Conservation (phyloP, 2,888 invertebrate species). For the Sipunculus nudus region DNA sequence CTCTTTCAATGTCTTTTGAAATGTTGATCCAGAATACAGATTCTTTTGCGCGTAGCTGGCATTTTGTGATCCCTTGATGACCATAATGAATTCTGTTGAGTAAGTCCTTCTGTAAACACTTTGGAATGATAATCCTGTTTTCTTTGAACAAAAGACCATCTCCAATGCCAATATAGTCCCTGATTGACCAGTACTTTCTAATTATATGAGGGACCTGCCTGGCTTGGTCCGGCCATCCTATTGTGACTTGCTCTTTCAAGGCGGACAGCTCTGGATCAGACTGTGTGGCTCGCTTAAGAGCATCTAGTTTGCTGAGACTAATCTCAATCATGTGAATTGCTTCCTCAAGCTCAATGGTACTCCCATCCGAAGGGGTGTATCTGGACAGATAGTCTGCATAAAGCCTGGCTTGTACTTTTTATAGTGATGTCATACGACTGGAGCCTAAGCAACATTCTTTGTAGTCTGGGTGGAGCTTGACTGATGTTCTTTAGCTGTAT, state of each 20-base stretch:
- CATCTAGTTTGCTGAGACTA: neutral
- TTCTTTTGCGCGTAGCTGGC: slow-evolving; percentile 14
- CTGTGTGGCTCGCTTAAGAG: slow-evolving; percentile 1
- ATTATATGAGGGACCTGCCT: slow-evolving; percentile 14
- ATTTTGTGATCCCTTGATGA: slow-evolving; percentile 22
- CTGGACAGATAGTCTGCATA: slow-evolving; percentile 35
- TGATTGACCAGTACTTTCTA: slow-evolving; percentile 18
- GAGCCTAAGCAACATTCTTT: slow-evolving; percentile 30
- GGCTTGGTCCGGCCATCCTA: no score
- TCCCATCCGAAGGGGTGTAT: slow-evolving; percentile 10
- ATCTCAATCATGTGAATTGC: slow-evolving; percentile 12
- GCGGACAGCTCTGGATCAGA: slow-evolving; percentile 16
- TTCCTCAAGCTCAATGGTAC: slow-evolving; percentile 13
- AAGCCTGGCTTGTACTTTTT: slow-evolving; percentile 21
- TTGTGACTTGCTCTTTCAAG: slow-evolving; percentile 11
- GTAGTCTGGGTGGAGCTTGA: slow-evolving; percentile 21
- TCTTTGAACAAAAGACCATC: slow-evolving; percentile 30
- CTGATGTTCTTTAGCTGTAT: slow-evolving; percentile 28
- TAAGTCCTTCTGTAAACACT: slow-evolving; percentile 7
- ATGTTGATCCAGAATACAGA: slow-evolving; percentile 28
- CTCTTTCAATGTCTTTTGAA: slow-evolving; percentile 22
- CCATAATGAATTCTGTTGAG: slow-evolving; percentile 15
- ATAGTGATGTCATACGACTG: slow-evolving; percentile 28
- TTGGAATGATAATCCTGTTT: slow-evolving; percentile 18
- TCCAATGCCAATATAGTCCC: slow-evolving; percentile 22